These are phyloP conservation scores for Chrysaora quinquecirrha DNA, from an alignment of 30 jellyfish, hydroid and myxozoan genomes.

Conservation along the genomic window DNA sequence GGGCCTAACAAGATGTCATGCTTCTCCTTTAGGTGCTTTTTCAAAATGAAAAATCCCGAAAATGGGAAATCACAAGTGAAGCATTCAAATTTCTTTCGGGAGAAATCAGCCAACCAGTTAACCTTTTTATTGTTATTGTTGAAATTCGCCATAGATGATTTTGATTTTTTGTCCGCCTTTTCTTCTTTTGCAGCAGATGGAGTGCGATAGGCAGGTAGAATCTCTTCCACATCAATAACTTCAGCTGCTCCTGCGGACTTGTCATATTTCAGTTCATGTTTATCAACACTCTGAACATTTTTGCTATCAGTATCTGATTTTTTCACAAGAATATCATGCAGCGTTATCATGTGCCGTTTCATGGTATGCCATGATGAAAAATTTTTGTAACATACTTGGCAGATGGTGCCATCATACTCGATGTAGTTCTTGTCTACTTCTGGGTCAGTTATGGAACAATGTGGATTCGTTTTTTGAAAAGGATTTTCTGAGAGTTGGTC, in stretches of 20 bases:
- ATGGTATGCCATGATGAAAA: background rate
- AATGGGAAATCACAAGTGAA: slow-evolving; percentile 30
- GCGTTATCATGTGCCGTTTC: background rate
- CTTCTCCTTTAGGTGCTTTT: slow-evolving; percentile 28
- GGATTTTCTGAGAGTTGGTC: no score
- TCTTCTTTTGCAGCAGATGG: background rate
- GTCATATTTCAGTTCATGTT: background rate
- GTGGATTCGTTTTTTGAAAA: no score
- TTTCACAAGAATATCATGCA: background rate
- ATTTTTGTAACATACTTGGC: background rate
- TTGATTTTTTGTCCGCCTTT: background rate
- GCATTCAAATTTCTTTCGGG: slow-evolving; percentile 35
- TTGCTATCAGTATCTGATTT: background rate
- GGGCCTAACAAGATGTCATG: slow-evolving; percentile 28
- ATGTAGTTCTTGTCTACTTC: no score
- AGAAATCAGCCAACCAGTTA: background rate
- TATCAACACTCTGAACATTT: no score
- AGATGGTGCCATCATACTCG: background rate
- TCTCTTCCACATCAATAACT: no score
- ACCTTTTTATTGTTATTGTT: background rate
- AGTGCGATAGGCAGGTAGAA: background rate
- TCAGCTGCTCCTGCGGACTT: background rate
- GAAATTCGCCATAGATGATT: background rate
- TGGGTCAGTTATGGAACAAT: no score
- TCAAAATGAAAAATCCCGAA: slow-evolving; percentile 27